Evolutionary conservation across 1,140 invertebrate genomes (phyloP), one percentile per base, ranked within the genome.

Genomic region (Pantala flavescens): DNA sequence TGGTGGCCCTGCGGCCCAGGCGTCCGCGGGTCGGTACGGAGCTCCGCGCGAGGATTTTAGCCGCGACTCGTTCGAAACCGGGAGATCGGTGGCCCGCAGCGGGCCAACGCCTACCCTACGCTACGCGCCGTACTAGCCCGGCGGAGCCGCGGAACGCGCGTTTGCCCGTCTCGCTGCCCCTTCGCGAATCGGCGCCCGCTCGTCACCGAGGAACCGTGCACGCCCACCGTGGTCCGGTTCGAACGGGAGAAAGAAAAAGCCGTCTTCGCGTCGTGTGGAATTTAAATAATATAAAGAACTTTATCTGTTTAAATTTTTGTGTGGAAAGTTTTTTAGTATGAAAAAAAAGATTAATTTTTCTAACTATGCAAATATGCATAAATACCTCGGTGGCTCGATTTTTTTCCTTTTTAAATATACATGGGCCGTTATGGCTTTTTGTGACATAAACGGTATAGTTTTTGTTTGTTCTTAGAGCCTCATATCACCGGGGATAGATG

Each of bases 401-500:
- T 36, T 36, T 36, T 63, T 63, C 49, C 49, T 63, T 63, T 19
- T 63, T 63, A 1, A 36, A 36, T 36, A 63, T 63, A n/a, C n/a
- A 63, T 63, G n/a, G n/a, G 49, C 49, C 49, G 49, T 63, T 16
- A 5, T 19, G 49, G 49, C 49, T 63, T 63, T 36, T 63, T 63
- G 49, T 63, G 49, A 63, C 49, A 19, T 63, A 63, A 63, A 63
- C 49, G 49, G 28, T 63, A 49, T 16, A 63, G 49, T 63, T 63
- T 63, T 19, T 63, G 49, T 63, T 63, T 63, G 49, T 63, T 63
- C 14, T 63, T 63, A 63, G 49, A 63, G 49, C 49, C 49, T 63
- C 49, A 63, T 63, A 63, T 63, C 49, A 63, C 49, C 49, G 49
- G 49, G 49, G 49, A 21, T 63, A 63, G 49, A 63, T 63, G 49